A percentile compares a stretch with the other conserved stretches of the same genome.
Evolutionary conservation across 2,888 invertebrate species (phyloP).

Genomic region (Acleris cristana): DNA sequence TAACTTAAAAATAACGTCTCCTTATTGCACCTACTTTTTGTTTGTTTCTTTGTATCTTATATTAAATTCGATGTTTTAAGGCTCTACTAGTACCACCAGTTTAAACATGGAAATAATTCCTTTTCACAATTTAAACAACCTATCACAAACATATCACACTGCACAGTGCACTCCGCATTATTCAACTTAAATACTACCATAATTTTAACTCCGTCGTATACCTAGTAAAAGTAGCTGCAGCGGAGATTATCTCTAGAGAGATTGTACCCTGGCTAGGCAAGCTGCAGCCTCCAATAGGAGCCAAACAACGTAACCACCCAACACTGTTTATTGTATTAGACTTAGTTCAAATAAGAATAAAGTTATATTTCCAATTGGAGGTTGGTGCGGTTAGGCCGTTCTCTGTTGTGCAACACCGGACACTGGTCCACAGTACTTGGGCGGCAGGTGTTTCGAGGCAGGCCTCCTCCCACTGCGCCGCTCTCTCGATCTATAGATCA

Average conservation of each 20-base stretch:
- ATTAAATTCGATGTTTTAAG: no score
- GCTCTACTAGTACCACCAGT: no score
- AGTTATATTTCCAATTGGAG: slow-evolving; percentile 51
- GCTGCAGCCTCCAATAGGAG: slow-evolving; percentile 29
- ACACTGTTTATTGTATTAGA: slow-evolving; percentile 38
- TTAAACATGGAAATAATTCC: no score
- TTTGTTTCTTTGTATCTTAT: no score
- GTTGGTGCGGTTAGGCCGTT: slow-evolving; percentile 47
- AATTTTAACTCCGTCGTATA: slow-evolving; percentile 61
- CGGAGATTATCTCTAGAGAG: slow-evolving; percentile 74
- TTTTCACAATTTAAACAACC: no score
- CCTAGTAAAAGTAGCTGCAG: slow-evolving; percentile 64
- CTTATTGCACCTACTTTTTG: no score
- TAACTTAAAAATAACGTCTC: no score
- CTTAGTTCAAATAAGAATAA: slow-evolving; percentile 51
- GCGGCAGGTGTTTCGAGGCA: slow-evolving; percentile 80
- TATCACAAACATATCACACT: no score
- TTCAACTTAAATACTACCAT: slow-evolving; percentile 51
- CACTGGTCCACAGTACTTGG: slow-evolving; percentile 79
- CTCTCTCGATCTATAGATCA: slow-evolving; percentile 71
- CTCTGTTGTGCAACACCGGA: slow-evolving; percentile 44
- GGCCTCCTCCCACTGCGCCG: slow-evolving; percentile 79
- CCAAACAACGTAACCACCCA: slow-evolving; percentile 40
- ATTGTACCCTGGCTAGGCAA: slow-evolving; percentile 73
- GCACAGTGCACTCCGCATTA: slow-evolving; percentile 32